Evolutionary conservation across 2,888 invertebrate species (phyloP).

Genomic region (Conomelus anceps): DNA sequence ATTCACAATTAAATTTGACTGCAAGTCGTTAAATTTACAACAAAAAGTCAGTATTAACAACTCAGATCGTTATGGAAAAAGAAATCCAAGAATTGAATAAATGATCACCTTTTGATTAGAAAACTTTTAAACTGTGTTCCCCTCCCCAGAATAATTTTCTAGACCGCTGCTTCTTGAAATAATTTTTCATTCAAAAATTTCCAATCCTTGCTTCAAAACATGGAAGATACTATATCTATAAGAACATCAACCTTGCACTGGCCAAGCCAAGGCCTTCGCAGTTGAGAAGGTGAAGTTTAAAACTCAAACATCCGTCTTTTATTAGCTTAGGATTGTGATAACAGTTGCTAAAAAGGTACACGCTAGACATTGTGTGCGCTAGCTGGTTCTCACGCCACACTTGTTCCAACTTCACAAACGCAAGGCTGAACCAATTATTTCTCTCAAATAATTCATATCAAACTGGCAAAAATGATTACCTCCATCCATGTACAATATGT

Average conservation of each 20-base stretch:
- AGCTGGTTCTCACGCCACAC: background rate
- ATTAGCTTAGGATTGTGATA: background rate
- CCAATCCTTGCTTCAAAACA: too few species aligned
- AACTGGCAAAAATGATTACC: background rate
- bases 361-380: background rate
- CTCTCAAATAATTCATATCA: background rate
- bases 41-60: too few species aligned
- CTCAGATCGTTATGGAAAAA: too few species aligned
- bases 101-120: too few species aligned
- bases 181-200: too few species aligned
- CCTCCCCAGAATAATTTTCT: too few species aligned
- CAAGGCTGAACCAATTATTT: background rate
- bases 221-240: too few species aligned
- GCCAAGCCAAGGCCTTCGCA: background rate
- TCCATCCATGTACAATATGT: background rate
- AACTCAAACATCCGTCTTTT: background rate
- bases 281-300: background rate
- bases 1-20: too few species aligned
- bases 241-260: background rate
- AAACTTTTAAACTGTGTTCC: too few species aligned
- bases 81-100: too few species aligned
- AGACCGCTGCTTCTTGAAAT: too few species aligned
- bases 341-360: background rate
- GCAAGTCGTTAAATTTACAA: too few species aligned
- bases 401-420: background rate